Base-by-base conservation (phyloP, 2,888 invertebrate species). In the Pseudococcus jackbeardsleyi region DNA sequence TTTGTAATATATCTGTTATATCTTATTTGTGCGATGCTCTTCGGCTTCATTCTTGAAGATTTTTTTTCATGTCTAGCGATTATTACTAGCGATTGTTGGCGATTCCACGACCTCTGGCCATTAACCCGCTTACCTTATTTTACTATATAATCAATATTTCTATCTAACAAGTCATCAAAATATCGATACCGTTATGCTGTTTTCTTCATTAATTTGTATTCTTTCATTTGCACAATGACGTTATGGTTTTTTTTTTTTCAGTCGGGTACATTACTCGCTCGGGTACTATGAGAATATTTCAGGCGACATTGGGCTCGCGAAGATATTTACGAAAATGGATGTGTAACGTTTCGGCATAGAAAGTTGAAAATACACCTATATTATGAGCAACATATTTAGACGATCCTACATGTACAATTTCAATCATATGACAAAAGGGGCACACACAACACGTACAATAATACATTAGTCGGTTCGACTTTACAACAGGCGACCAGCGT, bases 71-170 rank as follows among this genome's bases (percentile, higher is more conserved):
- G 86, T 86, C 86, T 68, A 68, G 85, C 46, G 68, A 86, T 86
- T 68, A 86, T 86, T 86, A 68, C 86, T 42, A 64, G 68, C 68
- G 86, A 86, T 86, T 86, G 86, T 86, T 86, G 86, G 68, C 86
- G 68, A 86, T 68, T 86, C 68, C 86, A 86, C 86, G 68, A 86
- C 86, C 86, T 86, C 86, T 68, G 86, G 86, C 68, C 86, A 86
- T 64, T 86, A 86, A 68, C 86, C 86, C 86, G 86, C 86, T 86
- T 68, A 86, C 86, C 86, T 86, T 86, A 68, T 86, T 86, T 86
- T 86, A 86, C 86, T 42, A 42, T 86, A 86, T 86, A 86, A 86
- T 86, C 86, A 86, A 86, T 86, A 86, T 46, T 33, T 33, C 68
- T 86, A 86, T 86, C 86, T 64, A 59, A 86, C 39, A 86, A 86